Evolutionary conservation across 2,797 vertebrate genomes (phyloP).

Genomic region (Hypotaenidia philippensis): DNA sequence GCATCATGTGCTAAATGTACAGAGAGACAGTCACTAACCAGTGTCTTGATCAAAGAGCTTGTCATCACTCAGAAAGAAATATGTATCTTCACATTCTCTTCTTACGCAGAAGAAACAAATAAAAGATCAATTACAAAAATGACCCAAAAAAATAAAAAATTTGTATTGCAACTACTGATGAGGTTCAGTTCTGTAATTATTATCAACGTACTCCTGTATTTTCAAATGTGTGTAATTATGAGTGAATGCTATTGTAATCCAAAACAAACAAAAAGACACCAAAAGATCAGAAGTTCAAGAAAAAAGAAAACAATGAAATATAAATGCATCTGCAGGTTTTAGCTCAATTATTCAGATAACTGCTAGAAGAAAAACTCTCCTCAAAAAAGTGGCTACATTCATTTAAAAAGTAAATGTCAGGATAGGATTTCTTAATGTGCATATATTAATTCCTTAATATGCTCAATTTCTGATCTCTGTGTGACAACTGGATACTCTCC

Average conservation of each 20-base stretch:
- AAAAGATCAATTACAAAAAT: background rate
- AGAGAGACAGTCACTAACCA: background rate
- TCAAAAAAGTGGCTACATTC: background rate
- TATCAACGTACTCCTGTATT: background rate
- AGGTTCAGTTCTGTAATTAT: background rate
- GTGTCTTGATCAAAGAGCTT: background rate
- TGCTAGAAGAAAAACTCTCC: background rate
- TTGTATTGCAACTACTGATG: background rate
- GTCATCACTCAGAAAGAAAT: background rate
- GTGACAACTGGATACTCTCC: background rate
- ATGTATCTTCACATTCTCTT: background rate
- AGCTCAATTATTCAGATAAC: background rate
- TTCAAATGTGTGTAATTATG: background rate
- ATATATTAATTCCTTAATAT: no score
- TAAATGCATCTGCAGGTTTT: background rate
- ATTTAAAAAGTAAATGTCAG: background rate
- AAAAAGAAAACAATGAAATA: background rate
- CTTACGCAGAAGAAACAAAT: background rate
- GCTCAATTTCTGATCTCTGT: background rate
- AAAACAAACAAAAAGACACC: background rate
- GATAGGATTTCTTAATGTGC: background rate
- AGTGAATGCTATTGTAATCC: background rate
- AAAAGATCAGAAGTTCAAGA: background rate
- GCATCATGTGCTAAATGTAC: background rate
- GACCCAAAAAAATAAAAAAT: background rate